phyloP scores from a whole-genome alignment of 2,797 vertebrate genomes.

The Ara ararauna region DNA sequence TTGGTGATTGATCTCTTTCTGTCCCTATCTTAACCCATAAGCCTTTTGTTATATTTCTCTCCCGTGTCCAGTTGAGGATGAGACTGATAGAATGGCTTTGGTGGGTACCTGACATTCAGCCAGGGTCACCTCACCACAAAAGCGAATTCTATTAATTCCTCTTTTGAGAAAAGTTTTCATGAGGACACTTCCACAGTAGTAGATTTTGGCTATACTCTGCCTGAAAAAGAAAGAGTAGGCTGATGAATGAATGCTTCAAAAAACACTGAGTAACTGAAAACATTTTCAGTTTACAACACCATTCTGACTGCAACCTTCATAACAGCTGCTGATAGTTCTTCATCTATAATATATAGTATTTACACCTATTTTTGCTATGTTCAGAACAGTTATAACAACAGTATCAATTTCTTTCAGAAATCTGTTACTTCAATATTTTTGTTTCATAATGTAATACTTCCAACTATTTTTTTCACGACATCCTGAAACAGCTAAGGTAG shows the following conservation, averaged over 20 bases:
- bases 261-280: background rate
- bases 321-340: background rate
- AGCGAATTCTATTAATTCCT: background rate
- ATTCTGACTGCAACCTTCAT: background rate
- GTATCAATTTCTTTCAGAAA: background rate
- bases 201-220: background rate
- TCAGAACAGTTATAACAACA: background rate
- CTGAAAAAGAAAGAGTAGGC: background rate
- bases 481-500: background rate
- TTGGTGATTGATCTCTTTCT: background rate
- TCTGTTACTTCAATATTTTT: background rate
- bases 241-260: background rate
- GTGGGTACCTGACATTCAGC: background rate
- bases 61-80: background rate
- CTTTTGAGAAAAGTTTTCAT: background rate
- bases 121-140: background rate
- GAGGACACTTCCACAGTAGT: background rate
- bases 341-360: background rate
- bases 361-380: background rate
- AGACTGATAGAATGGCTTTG: background rate
- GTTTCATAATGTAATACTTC: background rate
- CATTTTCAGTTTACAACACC: background rate
- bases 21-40: background rate
- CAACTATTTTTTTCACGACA: fast-evolving
- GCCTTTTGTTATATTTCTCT: background rate